Evolutionary conservation across 2,797 vertebrate species (phyloP), one percentile per base, ranked within the genome.

Genomic region (Ibycter americanus): DNA sequence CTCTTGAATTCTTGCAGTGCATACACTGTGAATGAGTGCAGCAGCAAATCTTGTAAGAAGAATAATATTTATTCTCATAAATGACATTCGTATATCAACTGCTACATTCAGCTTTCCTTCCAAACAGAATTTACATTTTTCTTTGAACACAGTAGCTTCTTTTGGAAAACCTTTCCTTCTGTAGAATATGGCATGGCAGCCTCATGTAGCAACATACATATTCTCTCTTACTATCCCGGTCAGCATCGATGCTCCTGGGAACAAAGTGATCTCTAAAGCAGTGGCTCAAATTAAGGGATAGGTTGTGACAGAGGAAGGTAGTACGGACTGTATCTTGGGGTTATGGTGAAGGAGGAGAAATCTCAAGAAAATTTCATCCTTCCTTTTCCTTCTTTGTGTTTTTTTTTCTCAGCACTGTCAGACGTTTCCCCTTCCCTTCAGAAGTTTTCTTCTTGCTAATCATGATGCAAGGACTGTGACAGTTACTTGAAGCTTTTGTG

Each of bases 61-160:
- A 59, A 40, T 63, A 85, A 20, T 80, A 27, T 51, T 67, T 79
- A 23, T 1, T 78, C 9, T 79, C 6, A 3, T 65, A 54, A 87
- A 54, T 87, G 59, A 34, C 10, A 9, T 29, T 87, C 84, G 27
- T 27, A 1, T 61, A 51, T 85, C 59, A 89, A 18, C 88, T 86
- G 63, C 63, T 86, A 62, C 15, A 16, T 88, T 95, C 80, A 73
- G n/a, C 17, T 91, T 94, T 61, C 31, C 23, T 80, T 94, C 88
- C 76, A 56, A 34, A 46, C 20, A 77, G 32, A 42, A 59, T 49
- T 58, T 66, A 42, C 25, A 1, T 82, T 76, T 95, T 94, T 36
- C 31, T 79, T 58, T 59, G 52, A 71, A 51, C 15, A 6, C 7
- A 3, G 12, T 61, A 42, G 36, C 46, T 86, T 36, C 22, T 52